These are phyloP conservation scores for Nesoenas mayeri DNA, from an alignment of 2,113 vertebrate genomes.

Conservation along the genomic window DNA sequence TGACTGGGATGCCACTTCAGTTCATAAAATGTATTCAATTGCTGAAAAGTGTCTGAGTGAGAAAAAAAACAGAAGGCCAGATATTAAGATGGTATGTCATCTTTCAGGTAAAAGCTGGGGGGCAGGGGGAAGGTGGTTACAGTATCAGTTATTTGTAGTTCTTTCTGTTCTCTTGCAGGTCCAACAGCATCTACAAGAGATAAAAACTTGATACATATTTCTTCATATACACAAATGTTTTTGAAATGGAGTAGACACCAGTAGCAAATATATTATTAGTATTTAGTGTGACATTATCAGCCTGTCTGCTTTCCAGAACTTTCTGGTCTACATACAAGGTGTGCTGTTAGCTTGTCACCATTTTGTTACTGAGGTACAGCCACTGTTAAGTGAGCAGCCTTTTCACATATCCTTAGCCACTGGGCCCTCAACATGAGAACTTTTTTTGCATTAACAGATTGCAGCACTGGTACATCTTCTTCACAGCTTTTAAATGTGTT, in stretches of 20 bases:
- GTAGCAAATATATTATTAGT: neutral
- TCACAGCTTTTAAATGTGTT: neutral
- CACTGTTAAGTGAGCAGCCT: neutral
- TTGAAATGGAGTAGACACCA: neutral
- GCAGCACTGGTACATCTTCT: neutral
- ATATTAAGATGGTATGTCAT: conserved; percentile 81
- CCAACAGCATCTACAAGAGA: conserved; percentile 71
- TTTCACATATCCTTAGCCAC: neutral
- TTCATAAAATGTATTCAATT: conserved; percentile 82
- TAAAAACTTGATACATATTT: neutral
- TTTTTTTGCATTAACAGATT: neutral
- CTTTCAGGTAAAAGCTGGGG: neutral
- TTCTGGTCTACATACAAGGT: neutral
- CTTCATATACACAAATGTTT: neutral
- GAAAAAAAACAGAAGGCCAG: conserved; percentile 86
- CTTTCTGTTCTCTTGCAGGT: conserved; percentile 65
- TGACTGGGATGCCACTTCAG: conserved; percentile 74
- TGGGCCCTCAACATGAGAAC: neutral
- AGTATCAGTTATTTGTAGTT: neutral
- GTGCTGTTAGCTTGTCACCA: neutral
- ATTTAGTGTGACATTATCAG: neutral
- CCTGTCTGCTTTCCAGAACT: neutral
- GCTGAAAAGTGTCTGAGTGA: conserved; percentile 86
- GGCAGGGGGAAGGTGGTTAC: neutral
- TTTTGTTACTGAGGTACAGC: neutral